Evolutionary conservation across 2,797 vertebrate species (phyloP), one percentile per base, ranked within the genome.

Genomic region (Lindbergichthys nudifrons): DNA sequence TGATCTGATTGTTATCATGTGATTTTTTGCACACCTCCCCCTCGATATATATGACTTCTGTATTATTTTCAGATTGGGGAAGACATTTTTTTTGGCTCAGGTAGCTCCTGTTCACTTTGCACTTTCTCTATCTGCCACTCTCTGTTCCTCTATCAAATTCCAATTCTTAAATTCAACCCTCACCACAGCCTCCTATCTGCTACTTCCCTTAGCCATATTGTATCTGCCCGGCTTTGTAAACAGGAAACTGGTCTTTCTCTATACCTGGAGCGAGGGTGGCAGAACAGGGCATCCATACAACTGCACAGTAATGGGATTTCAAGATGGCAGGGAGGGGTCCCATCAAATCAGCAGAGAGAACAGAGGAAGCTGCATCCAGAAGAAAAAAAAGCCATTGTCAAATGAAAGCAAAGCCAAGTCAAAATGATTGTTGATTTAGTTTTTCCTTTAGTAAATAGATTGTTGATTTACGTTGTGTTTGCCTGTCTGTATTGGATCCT

Each of bases 241-340:
- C 94, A 94, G 94, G 92, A 94, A 93, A 83, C 86, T 42, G 70
- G 79, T 77, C 82, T 79, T 92, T 89, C 84, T 72, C 77, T 84
- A 84, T 94, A 93, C 94, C 92, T 91, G 83, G 81, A 92, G 92
- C 79, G 77, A 91, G 90, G 87, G 89, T 92, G 90, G 89, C 85
- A 83, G 85, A 88, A 80, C 84, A 83, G 89, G 91, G 87, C 88
- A 83, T 89, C 88, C 85, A 79, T 87, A 86, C 79, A 83, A 89
- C 82, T 70, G 81, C 87, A 85, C 89, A 83, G 90, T 89, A 88
- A 89, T 91, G 82, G 87, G 87, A 94, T 92, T 92, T 87, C 90
- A 94, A 93, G 92, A 94, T 92, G 92, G 90, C 89, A 89, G 90
- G 87, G 92, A 92, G 90, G 88, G 90, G 92, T 88, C 91, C 89